A percentile compares a stretch with the other conserved stretches of the same genome.
Evolutionary conservation across 2,113 vertebrate species (phyloP).

Genomic region (Taxidea taxus): DNA sequence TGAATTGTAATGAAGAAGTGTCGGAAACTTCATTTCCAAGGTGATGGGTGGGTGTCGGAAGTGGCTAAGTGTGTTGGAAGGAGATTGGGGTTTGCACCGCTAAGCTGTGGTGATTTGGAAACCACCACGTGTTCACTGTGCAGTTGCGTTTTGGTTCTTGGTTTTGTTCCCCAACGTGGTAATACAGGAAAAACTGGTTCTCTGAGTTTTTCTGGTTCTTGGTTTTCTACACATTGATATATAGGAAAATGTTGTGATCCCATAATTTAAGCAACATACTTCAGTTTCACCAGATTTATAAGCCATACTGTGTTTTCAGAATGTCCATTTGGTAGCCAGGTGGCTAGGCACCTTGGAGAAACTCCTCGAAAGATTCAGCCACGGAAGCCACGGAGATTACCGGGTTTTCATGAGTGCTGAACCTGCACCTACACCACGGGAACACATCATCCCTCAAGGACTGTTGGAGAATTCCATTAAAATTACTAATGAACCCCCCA

Average conservation of each 20-base stretch:
- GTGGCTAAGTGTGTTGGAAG: not conserved
- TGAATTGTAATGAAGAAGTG: not conserved
- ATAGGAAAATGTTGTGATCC: not conserved
- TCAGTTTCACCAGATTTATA: not conserved
- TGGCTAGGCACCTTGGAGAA: conserved; percentile 86
- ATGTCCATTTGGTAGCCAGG: conserved; percentile 85
- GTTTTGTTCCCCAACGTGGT: not conserved
- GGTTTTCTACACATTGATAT: not conserved
- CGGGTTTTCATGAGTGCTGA: conserved; percentile 88
- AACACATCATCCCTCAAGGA: conserved; percentile 86
- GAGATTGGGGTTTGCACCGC: not conserved
- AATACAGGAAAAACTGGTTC: conserved; percentile 10
- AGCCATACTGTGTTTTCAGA: conserved; percentile 75
- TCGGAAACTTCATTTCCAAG: not conserved
- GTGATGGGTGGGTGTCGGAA: not conserved
- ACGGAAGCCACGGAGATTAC: conserved; percentile 82
- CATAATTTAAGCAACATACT: not conserved
- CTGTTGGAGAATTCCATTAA: conserved; percentile 89
- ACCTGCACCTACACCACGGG: conserved; percentile 78
- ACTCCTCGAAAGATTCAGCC: conserved; percentile 81
- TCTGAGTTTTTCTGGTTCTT: not conserved
- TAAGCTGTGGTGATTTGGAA: not conserved
- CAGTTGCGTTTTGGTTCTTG: not conserved
- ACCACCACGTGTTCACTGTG: not conserved
- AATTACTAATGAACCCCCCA: conserved; percentile 87